phyloP scores from a whole-genome alignment of 2,797 vertebrate species.

The Catharus ustulatus region DNA sequence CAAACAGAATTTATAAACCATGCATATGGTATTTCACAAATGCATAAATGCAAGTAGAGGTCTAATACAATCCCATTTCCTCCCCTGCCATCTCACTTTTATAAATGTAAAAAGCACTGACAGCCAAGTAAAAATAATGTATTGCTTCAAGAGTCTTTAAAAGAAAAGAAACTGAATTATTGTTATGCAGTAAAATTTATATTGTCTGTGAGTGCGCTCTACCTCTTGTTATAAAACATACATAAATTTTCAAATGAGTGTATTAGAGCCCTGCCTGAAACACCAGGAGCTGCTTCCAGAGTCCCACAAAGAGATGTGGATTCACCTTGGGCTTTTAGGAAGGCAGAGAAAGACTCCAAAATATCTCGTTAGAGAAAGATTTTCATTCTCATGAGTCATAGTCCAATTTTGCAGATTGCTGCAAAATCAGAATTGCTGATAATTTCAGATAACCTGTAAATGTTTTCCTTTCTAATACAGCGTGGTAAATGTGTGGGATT shows the following conservation, averaged over 20 bases:
- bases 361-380: neutral
- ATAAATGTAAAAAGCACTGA: slow-evolving; percentile 16
- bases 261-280: neutral
- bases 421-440: neutral
- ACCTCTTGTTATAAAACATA: neutral
- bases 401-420: neutral
- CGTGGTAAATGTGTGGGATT: neutral
- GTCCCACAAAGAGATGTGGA: neutral
- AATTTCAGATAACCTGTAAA: neutral
- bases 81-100: slow-evolving; percentile 2
- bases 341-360: neutral
- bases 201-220: neutral
- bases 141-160: slow-evolving; percentile 23
- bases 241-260: neutral
- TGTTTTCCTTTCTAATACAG: neutral
- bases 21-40: slow-evolving; percentile 11
- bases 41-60: neutral
- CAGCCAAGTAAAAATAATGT: slow-evolving; percentile 26
- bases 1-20: slow-evolving; percentile 37
- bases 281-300: neutral
- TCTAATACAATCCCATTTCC: slow-evolving; percentile 30
- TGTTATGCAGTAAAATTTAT: slow-evolving; percentile 28
- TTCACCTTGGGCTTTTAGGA: neutral
- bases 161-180: slow-evolving; percentile 47
- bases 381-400: neutral